Percentiles rank a stretch among this genome's conserved stretches.
These are phyloP conservation scores for Sebastiscus albofasciatus DNA, from an alignment of 2,797 vertebrate genomes.

Conservation along the genomic window DNA sequence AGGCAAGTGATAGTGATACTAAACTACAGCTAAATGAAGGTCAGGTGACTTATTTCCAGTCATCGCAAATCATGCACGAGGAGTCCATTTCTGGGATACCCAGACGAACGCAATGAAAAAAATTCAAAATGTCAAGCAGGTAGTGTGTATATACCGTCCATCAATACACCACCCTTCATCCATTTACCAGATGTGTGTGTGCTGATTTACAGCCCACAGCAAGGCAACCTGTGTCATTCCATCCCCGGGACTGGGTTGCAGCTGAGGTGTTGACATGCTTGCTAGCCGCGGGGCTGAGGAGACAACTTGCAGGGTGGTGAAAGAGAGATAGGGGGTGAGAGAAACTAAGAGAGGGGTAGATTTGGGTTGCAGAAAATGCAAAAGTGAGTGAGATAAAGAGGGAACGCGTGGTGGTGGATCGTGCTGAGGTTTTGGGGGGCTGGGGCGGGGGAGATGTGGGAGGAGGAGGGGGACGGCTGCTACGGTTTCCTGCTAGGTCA, in stretches of 20 bases:
- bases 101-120: constrained; percentile 14
- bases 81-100: constrained; percentile 22
- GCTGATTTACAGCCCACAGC: constrained; percentile 54
- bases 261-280: constrained; percentile 62
- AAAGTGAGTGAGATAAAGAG: constrained; percentile 36
- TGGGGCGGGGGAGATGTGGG: not conserved
- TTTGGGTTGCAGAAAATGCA: constrained; percentile 24
- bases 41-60: not conserved
- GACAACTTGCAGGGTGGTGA: constrained; percentile 28
- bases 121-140: constrained; percentile 22
- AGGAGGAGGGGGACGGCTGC: not conserved
- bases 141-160: constrained; percentile 21
- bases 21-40: constrained; percentile 24
- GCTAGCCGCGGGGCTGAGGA: constrained; percentile 22
- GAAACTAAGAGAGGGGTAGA: constrained; percentile 39
- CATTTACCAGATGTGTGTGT: constrained; percentile 47
- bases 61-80: constrained; percentile 18
- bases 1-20: not conserved
- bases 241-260: constrained; percentile 38
- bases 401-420: not conserved
- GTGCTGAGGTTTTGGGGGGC: not conserved
- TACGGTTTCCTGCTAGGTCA: constrained; percentile 66
- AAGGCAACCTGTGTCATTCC: constrained; percentile 48
- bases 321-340: constrained; percentile 41
- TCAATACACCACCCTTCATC: constrained; percentile 32